These are phyloP conservation scores for Hylyphantes graminicola DNA, from an alignment of 1,140 invertebrate species.

Conservation along the genomic window DNA sequence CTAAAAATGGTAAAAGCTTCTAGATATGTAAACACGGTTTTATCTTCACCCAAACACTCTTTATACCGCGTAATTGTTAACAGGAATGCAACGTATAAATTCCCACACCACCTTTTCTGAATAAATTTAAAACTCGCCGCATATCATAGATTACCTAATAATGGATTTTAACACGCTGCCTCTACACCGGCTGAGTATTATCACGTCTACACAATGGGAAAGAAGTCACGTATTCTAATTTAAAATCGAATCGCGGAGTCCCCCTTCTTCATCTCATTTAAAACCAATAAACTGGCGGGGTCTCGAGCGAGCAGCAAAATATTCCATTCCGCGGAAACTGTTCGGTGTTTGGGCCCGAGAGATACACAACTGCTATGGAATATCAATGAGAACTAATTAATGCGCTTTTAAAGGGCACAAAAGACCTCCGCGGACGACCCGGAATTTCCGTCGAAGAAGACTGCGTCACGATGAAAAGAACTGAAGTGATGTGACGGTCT, in stretches of 20 bases:
- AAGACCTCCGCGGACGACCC: background rate
- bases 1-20: too few species aligned
- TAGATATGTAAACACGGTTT: too few species aligned
- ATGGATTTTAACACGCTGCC: constrained; percentile 6
- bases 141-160: constrained; percentile 2
- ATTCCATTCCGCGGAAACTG: background rate
- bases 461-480: constrained; percentile 27
- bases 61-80: too few species aligned
- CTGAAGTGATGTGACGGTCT: constrained; percentile 7
- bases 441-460: constrained; percentile 18
- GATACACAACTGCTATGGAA: constrained; percentile 27
- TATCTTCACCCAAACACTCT: too few species aligned
- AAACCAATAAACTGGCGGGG: constrained; percentile 34
- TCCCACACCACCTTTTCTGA: background rate
- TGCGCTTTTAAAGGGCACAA: constrained; percentile 30
- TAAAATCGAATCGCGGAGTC: constrained; percentile 20
- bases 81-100: background rate
- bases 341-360: background rate
- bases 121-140: background rate
- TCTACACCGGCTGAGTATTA: constrained; percentile 9
- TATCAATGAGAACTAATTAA: constrained; percentile 47
- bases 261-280: constrained; percentile 25
- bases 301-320: background rate
- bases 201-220: constrained; percentile 18
- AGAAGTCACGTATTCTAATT: constrained; percentile 34